These are phyloP conservation scores for Dufourea novaeangliae DNA, from an alignment of 1,140 invertebrate species.

Conservation along the genomic window DNA sequence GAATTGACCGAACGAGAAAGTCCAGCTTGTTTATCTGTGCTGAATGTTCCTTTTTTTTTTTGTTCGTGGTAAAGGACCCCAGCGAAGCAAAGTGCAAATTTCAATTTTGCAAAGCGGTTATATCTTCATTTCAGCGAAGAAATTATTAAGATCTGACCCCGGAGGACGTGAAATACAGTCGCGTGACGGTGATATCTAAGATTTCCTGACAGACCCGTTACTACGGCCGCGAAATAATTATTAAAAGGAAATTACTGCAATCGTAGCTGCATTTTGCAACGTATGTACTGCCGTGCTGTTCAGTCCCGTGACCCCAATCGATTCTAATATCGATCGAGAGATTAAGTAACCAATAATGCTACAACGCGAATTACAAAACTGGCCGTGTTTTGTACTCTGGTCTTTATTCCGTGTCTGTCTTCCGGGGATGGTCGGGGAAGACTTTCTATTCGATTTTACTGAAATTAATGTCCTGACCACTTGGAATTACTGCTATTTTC, in stretches of 20 bases:
- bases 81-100: too few relatives aligned
- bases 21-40: conserved; percentile 52
- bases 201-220: conserved; percentile 8
- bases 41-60: background rate
- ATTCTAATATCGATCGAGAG: background rate
- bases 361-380: background rate
- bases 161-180: background rate
- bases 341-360: background rate
- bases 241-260: background rate
- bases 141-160: too few relatives aligned
- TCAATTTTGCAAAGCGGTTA: too few relatives aligned
- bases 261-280: background rate
- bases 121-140: too few relatives aligned
- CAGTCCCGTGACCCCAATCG: background rate
- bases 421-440: background rate
- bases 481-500: conserved; percentile 1
- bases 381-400: background rate
- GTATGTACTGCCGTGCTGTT: background rate
- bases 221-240: background rate
- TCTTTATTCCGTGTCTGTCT: background rate
- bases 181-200: background rate
- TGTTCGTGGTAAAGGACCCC: background rate
- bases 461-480: background rate
- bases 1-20: conserved; percentile 71
- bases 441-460: background rate